These are phyloP conservation scores for Anser brachyrhynchus DNA, from an alignment of 2,113 vertebrate species.

Conservation along the genomic window DNA sequence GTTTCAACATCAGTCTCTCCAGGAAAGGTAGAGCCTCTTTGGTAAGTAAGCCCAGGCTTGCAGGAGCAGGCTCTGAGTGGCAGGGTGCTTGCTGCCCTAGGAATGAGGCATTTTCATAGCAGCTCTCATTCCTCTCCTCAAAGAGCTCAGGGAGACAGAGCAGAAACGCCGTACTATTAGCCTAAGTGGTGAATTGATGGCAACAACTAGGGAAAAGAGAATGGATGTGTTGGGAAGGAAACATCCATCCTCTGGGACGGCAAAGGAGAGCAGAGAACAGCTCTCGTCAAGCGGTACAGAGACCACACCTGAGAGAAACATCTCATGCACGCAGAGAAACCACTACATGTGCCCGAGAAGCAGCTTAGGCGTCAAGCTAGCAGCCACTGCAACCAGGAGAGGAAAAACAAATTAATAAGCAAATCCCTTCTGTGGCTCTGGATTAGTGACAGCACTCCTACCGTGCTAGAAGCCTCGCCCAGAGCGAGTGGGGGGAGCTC, in stretches of 20 bases:
- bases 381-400: not conserved
- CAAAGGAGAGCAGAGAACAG: rapidly evolving
- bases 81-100: not conserved
- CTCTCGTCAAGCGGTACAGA: rapidly evolving
- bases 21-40: not conserved
- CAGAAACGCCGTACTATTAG: not conserved
- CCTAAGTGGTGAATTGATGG: not conserved
- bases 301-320: not conserved
- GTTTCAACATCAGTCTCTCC: not conserved
- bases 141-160: not conserved
- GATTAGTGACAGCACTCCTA: not conserved
- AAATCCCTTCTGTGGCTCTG: not conserved
- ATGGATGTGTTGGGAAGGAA: not conserved
- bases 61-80: rapidly evolving
- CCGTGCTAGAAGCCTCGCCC: not conserved
- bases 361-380: not conserved
- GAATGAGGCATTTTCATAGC: not conserved
- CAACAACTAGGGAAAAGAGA: not conserved
- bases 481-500: rapidly evolving
- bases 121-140: not conserved
- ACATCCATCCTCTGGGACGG: rapidly evolving
- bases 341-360: not conserved
- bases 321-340: rapidly evolving
- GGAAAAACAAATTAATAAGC: not conserved
- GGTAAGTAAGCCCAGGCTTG: not conserved